These are phyloP conservation scores for Illadopsis cleaveri DNA, from an alignment of 2,113 vertebrate genomes.

Conservation along the genomic window DNA sequence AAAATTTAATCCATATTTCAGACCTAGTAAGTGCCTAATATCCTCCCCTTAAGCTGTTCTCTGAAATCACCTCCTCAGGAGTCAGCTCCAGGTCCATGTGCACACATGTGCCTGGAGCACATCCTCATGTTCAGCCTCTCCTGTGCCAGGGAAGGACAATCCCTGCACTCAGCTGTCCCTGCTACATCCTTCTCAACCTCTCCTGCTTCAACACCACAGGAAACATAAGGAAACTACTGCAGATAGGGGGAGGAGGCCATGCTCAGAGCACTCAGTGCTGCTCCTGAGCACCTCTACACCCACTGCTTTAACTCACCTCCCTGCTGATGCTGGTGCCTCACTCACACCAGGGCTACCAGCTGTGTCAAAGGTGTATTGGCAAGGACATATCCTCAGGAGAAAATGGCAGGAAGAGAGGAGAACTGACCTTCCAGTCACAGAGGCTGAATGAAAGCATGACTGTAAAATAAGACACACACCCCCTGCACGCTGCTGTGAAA, in stretches of 20 bases:
- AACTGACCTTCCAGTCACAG: neutral
- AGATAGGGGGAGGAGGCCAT: accelerated
- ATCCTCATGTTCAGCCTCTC: neutral
- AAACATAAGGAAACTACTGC: neutral
- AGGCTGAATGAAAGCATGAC: neutral
- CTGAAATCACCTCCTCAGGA: neutral
- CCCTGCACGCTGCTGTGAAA: accelerated
- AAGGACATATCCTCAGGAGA: neutral
- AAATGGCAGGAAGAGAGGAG: neutral
- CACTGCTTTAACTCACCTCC: neutral
- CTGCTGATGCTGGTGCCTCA: neutral
- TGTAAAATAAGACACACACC: neutral
- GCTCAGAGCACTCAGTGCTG: neutral
- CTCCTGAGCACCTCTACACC: neutral
- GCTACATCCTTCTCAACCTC: neutral
- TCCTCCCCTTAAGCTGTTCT: neutral
- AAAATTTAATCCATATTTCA: neutral
- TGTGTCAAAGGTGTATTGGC: neutral
- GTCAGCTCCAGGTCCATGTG: neutral
- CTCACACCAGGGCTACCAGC: neutral
- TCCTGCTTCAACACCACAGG: neutral
- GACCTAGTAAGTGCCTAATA: neutral
- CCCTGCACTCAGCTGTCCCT: neutral
- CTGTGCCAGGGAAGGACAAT: neutral
- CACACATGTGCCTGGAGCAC: accelerated